Evolutionary conservation across 2,888 invertebrate species (phyloP).

Genomic region (Cerastoderma edule): DNA sequence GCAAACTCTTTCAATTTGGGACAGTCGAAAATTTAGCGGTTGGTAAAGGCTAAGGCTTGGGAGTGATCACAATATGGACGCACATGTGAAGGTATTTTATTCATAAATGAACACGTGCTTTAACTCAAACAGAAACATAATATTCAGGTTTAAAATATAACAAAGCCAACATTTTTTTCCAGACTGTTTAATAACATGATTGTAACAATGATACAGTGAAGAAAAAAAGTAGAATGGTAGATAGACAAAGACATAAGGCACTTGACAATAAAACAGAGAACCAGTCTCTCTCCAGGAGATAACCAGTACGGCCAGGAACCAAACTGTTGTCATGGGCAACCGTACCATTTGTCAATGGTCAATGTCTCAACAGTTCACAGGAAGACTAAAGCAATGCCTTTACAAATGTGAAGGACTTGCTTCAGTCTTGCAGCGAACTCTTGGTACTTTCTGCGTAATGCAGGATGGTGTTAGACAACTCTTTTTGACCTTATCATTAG

Average conservation of each 20-base stretch:
- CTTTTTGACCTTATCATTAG: too few relatives aligned
- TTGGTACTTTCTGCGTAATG: too few relatives aligned
- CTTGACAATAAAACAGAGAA: constrained; percentile 53
- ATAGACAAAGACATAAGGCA: constrained; percentile 62
- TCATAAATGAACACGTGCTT: too few relatives aligned
- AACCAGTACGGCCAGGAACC: constrained; percentile 44
- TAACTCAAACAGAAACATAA: background rate
- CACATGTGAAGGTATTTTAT: too few relatives aligned
- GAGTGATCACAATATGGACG: too few relatives aligned
- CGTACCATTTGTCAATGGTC: background rate
- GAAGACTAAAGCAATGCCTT: background rate
- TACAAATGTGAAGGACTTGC: too few relatives aligned
- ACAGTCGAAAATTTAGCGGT: too few relatives aligned
- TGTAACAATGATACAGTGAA: constrained; percentile 63
- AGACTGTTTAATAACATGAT: constrained; percentile 65
- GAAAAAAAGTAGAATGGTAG: constrained; percentile 51
- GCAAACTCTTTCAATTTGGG: too few relatives aligned
- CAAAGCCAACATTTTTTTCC: constrained; percentile 35
- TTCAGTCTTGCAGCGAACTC: too few relatives aligned
- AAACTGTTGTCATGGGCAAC: constrained; percentile 17
- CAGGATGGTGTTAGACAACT: too few relatives aligned
- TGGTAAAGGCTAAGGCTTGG: too few relatives aligned
- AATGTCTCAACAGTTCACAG: background rate
- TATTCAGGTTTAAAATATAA: background rate
- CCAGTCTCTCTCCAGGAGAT: constrained; percentile 61